phyloP scores from a whole-genome alignment of 1,140 invertebrate species.

The Tachypleus tridentatus region DNA sequence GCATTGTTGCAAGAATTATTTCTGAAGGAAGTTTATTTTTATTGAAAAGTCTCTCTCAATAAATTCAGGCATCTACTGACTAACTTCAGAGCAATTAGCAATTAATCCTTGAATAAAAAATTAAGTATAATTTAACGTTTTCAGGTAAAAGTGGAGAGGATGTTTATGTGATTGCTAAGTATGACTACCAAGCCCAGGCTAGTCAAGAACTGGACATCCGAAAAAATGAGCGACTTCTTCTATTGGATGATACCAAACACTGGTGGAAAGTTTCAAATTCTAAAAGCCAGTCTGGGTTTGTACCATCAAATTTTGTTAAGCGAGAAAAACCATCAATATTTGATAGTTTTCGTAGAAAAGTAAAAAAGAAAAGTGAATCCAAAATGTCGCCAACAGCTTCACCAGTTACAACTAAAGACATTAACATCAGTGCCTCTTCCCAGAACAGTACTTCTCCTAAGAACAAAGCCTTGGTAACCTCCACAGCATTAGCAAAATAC shows the following conservation, averaged over 20 bases:
- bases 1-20: too few relatives aligned
- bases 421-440: conserved; percentile 39
- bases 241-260: conserved; percentile 94
- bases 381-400: conserved; percentile 36
- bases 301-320: conserved; percentile 99
- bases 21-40: too few relatives aligned
- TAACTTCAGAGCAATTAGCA: too few relatives aligned
- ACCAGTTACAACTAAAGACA: conserved; percentile 20
- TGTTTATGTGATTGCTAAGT: conserved; percentile 93
- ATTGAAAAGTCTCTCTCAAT: too few relatives aligned
- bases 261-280: conserved; percentile 96
- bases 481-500: conserved; percentile 79
- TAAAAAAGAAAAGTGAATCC: conserved; percentile 84
- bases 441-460: conserved; percentile 14
- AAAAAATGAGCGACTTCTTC: conserved; percentile 90
- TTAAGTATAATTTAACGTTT: neutral
- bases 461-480: conserved; percentile 16
- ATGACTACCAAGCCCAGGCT: conserved; percentile 95
- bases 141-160: conserved; percentile 50
- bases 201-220: conserved; percentile 91
- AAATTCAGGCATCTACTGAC: too few relatives aligned
- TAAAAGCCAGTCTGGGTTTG: conserved; percentile 86
- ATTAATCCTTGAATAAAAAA: too few relatives aligned
- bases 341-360: conserved; percentile 89
- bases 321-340: conserved; percentile 91